Base-by-base conservation (phyloP, 1,140 invertebrate species). In the Lepidostoma basale region DNA sequence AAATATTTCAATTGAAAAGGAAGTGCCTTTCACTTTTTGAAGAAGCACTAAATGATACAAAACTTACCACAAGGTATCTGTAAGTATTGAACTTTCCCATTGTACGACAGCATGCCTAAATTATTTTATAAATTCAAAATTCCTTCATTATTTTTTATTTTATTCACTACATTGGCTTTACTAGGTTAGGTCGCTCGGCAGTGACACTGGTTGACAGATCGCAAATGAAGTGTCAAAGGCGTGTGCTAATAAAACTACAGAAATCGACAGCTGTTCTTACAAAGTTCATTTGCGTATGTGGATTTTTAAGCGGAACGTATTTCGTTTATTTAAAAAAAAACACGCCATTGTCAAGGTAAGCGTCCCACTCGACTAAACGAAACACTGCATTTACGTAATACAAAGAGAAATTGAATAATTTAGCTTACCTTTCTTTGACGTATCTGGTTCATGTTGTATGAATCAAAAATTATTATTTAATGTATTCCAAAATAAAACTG, bases 11-110 rank as follows among this genome's bases (percentile, higher is more conserved):
- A 36, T 5, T 36, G 33, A 12, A 5, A 36, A 12, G 2, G 10
- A 12, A 36, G 14, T 36, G 33, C 33, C 33, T 36, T n/a, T 36
- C 33, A 9, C 33, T 36, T 36, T 22, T 4, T 18, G 6, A 22
- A 22, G 3, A 47, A 47, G 9, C 18, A 47, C 44, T 8, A 20
- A 3, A 22, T 22, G n/a, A n/a, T 47, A 18, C 22, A 18, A 47
- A 18, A 42, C 77, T 74, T 70, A 83, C 82, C 80, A 81, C 80
- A 78, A 83, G 79, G 77, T 83, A 83, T 74, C 80, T 80, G 78
- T 83, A 83, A 65, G 78, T 81, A 73, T 77, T 81, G 77, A 81
- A 83, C 76, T 83, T 83, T 79, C 81, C 82, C 82, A 83, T 83
- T 75, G 73, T 75, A 76, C 71, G 49, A 42, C 42, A 28, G 44